These are phyloP conservation scores for Columbina picui DNA, from an alignment of 2,113 vertebrate species.

Conservation along the genomic window DNA sequence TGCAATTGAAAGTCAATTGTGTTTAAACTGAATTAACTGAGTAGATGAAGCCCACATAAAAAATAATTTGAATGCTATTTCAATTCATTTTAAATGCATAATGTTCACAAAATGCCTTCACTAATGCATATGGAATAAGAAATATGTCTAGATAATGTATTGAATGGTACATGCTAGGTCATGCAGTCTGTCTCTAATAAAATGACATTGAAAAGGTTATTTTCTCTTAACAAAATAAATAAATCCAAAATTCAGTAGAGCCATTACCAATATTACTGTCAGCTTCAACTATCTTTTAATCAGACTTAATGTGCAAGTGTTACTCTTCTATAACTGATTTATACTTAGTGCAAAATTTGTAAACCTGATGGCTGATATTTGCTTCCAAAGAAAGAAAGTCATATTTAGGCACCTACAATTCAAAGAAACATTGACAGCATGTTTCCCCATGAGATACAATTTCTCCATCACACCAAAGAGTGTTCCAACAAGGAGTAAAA, in stretches of 20 bases:
- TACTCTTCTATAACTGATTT: not conserved
- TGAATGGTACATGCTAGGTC: not conserved
- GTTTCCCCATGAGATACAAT: not conserved
- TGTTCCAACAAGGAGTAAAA: not conserved
- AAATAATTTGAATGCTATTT: not conserved
- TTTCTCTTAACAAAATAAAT: not conserved
- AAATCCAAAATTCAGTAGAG: not conserved
- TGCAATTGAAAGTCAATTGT: not conserved
- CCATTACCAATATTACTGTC: not conserved
- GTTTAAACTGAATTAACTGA: not conserved
- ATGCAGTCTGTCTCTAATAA: not conserved
- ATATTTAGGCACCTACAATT: not conserved
- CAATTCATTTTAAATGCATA: not conserved
- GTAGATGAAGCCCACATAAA: not conserved
- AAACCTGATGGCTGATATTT: not conserved
- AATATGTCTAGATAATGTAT: not conserved
- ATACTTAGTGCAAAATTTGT: not conserved
- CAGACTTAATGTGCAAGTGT: not conserved
- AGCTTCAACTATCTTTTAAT: not conserved
- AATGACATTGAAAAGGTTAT: not conserved
- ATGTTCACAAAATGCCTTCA: not conserved
- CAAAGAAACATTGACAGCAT: not conserved
- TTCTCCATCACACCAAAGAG: not conserved
- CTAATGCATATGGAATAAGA: not conserved
- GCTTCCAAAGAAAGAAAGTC: not conserved